Conservation (phyloP, 2,113 vertebrate species). For the Apaloderma vittatum region DNA sequence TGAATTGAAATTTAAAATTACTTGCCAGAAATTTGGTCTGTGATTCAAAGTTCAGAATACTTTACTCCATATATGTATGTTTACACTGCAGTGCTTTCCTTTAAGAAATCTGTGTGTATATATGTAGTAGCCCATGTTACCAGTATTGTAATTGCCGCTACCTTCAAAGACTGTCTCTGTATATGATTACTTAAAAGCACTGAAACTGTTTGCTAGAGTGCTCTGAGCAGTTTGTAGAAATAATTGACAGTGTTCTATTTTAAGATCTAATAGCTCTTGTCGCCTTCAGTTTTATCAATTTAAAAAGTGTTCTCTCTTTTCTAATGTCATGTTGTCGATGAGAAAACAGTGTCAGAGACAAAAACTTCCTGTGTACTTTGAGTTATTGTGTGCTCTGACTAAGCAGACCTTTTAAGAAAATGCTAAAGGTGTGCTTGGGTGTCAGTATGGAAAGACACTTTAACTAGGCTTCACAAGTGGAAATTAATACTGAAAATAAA, state of each 20-base stretch:
- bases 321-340: neutral
- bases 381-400: neutral
- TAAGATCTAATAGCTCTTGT: neutral
- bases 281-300: neutral
- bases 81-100: constrained; percentile 59
- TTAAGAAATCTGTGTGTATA: neutral
- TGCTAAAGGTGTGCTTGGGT: neutral
- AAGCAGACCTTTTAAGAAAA: neutral
- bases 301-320: neutral
- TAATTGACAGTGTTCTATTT: neutral
- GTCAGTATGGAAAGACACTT: neutral
- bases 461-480: neutral
- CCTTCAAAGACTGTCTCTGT: neutral
- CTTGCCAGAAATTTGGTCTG: neutral
- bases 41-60: neutral
- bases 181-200: neutral
- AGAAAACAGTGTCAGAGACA: neutral
- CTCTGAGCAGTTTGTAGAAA: neutral
- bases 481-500: neutral
- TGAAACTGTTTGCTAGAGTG: neutral
- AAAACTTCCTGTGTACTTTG: neutral
- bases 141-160: neutral
- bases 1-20: neutral
- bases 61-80: neutral
- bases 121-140: neutral